phyloP scores from a whole-genome alignment of 2,888 invertebrate species.

The Luffia ferchaultella region DNA sequence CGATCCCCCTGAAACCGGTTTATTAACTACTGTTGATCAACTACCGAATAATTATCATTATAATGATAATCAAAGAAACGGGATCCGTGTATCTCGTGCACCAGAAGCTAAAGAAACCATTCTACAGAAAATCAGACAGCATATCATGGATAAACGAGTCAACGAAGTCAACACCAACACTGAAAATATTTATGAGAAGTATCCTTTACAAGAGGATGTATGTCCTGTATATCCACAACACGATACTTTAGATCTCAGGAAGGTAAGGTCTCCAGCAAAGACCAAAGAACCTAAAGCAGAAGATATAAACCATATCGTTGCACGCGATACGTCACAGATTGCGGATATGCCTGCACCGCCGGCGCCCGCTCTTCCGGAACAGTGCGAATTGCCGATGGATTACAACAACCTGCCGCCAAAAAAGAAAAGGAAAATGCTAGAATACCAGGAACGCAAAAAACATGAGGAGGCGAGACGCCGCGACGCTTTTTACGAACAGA shows the following conservation, averaged over 20 bases:
- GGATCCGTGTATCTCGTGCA: constrained; percentile 27
- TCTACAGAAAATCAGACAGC: constrained; percentile 58
- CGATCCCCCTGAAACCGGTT: constrained; percentile 36
- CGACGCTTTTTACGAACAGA: constrained; percentile 44
- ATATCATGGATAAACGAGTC: constrained; percentile 58
- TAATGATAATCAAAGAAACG: constrained; percentile 27
- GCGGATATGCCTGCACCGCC: constrained; percentile 11
- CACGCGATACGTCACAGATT: neutral
- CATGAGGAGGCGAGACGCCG: constrained; percentile 53
- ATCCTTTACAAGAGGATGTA: neutral
- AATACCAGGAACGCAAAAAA: constrained; percentile 62
- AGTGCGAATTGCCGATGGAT: constrained; percentile 56
- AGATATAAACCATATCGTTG: constrained; percentile 14
- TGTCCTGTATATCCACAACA: constrained; percentile 14
- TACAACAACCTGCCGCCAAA: constrained; percentile 61
- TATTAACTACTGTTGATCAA: constrained; percentile 61
- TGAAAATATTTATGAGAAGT: neutral
- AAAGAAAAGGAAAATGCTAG: constrained; percentile 62
- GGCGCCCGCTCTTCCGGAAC: constrained; percentile 43
- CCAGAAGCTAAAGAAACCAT: constrained; percentile 58
- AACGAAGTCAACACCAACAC: constrained; percentile 32
- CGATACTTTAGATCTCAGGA: constrained; percentile 52
- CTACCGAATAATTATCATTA: constrained; percentile 27
- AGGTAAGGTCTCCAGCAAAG: constrained; percentile 50
- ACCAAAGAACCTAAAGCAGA: constrained; percentile 20